A percentile compares a stretch with the other conserved stretches of the same genome.
Conservation (phyloP, 2,113 vertebrate species). For the Saguinus midas region DNA sequence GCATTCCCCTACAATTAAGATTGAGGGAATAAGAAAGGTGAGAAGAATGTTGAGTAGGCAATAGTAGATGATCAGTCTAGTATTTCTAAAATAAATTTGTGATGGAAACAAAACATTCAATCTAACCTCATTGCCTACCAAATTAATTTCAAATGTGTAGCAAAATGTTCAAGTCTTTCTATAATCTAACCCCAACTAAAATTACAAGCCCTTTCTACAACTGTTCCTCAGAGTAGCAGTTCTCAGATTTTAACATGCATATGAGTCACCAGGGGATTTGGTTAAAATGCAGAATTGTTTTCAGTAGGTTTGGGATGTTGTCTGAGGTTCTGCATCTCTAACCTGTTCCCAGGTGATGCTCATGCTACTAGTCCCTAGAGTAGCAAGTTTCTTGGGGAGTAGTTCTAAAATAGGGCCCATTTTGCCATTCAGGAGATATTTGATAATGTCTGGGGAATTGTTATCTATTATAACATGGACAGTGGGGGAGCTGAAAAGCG, state of each 20-base stretch:
- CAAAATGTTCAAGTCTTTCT: not conserved
- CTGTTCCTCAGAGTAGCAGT: not conserved
- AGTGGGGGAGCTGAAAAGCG: not conserved
- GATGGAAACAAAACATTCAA: conserved; percentile 1
- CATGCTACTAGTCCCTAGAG: not conserved
- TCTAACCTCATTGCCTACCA: not conserved
- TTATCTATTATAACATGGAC: not conserved
- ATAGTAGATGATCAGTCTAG: not conserved
- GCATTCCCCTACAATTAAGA: not conserved
- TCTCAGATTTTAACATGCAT: not conserved
- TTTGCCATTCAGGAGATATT: not conserved
- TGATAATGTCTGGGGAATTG: not conserved
- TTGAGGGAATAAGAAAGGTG: not conserved
- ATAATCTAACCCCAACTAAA: not conserved
- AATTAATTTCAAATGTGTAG: conserved; percentile 5
- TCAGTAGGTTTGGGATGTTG: not conserved
- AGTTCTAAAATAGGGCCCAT: not conserved
- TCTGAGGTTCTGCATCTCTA: not conserved
- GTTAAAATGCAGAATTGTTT: not conserved
- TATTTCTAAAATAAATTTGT: not conserved
- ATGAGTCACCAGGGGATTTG: not conserved
- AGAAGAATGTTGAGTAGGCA: not conserved
- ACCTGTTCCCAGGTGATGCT: not conserved
- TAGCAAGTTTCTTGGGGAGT: not conserved
- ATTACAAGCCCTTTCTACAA: not conserved